Conservation (phyloP, 2,113 vertebrate species). For the Ophiodon elongatus region DNA sequence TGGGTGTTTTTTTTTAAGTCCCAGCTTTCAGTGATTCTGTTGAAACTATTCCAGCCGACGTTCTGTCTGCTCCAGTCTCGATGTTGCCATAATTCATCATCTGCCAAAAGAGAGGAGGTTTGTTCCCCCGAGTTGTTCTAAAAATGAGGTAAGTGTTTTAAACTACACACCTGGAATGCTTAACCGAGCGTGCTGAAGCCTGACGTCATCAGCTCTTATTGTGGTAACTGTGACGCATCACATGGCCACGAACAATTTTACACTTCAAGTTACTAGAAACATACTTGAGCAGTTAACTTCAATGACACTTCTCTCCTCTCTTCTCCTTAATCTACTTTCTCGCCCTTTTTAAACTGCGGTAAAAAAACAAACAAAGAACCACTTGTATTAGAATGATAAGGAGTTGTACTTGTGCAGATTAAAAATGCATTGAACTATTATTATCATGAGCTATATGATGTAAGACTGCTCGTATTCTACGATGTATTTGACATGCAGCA, state of each 20-base stretch:
- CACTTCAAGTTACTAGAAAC: neutral
- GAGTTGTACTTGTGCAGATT: neutral
- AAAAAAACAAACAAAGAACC: neutral
- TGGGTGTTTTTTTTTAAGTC: neutral
- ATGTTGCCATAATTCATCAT: neutral
- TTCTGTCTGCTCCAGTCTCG: neutral
- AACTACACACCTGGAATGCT: neutral
- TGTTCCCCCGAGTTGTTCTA: neutral
- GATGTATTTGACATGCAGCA: neutral
- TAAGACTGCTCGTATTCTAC: neutral
- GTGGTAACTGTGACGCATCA: neutral
- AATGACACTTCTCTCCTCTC: neutral
- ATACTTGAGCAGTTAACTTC: neutral
- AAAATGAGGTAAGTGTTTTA: slow-evolving; percentile 6
- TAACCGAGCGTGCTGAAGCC: neutral
- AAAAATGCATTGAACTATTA: neutral
- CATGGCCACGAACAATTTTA: neutral
- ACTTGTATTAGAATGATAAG: neutral
- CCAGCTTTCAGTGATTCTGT: neutral
- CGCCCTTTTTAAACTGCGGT: too few relatives aligned
- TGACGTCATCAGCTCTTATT: neutral
- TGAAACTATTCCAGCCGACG: neutral
- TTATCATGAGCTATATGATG: neutral
- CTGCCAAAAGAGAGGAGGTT: neutral
- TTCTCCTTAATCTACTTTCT: too few relatives aligned